phyloP scores from a whole-genome alignment of 2,888 invertebrate species.

The Drosophila meridionalis region DNA sequence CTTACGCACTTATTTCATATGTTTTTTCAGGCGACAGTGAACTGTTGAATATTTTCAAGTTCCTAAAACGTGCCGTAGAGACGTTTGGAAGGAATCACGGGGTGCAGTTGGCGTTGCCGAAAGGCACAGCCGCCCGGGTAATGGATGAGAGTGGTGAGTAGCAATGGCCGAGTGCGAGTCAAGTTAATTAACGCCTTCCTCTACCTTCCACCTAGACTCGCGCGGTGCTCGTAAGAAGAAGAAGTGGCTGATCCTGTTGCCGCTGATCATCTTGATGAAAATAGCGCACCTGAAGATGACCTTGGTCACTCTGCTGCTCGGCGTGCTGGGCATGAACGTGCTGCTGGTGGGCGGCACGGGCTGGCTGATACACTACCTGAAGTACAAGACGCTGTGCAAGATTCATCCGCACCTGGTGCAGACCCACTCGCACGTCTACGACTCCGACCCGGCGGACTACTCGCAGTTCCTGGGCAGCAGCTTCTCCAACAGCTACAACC shows the following conservation, averaged over 20 bases:
- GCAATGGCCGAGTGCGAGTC: neutral
- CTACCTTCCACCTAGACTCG: constrained; percentile 58
- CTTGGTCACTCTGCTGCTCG: constrained; percentile 78
- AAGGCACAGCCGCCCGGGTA: constrained; percentile 78
- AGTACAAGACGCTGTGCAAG: constrained; percentile 83
- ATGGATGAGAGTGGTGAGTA: constrained; percentile 75
- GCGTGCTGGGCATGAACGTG: constrained; percentile 81
- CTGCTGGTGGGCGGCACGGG: constrained; percentile 81
- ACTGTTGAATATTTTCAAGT: constrained; percentile 76
- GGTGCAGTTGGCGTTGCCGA: constrained; percentile 77
- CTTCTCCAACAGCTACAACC: constrained; percentile 69
- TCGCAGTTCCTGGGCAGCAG: constrained; percentile 83
- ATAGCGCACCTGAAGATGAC: constrained; percentile 84
- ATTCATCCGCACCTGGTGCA: constrained; percentile 84
- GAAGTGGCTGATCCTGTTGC: constrained; percentile 82
- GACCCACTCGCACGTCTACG: constrained; percentile 83
- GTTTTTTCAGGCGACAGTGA: constrained; percentile 80
- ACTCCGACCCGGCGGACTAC: constrained; percentile 83
- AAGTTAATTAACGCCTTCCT: neutral
- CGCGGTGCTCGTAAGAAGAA: constrained; percentile 77
- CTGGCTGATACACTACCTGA: constrained; percentile 83
- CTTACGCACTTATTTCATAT: constrained; percentile 15
- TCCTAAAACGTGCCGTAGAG: constrained; percentile 81
- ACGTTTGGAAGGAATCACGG: constrained; percentile 82
- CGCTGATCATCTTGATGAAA: constrained; percentile 83